These are phyloP conservation scores for Todus mexicanus DNA, from an alignment of 2,797 vertebrate genomes.

Conservation along the genomic window DNA sequence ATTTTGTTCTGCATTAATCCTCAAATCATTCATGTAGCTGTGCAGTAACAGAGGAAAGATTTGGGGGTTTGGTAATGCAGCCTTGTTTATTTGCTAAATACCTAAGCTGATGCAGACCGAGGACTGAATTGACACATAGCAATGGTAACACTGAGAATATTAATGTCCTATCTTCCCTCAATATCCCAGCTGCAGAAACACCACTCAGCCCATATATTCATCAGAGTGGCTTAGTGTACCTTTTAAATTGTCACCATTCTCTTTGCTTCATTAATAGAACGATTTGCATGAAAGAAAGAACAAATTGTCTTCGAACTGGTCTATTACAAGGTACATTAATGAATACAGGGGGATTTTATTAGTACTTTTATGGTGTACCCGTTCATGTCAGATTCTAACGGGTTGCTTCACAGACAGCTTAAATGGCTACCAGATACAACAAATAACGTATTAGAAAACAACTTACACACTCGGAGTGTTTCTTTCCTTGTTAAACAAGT, in stretches of 20 bases:
- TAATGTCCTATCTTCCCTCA: background rate
- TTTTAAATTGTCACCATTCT: constrained; percentile 56
- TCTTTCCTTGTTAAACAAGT: background rate
- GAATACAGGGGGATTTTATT: constrained; percentile 40
- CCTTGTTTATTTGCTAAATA: background rate
- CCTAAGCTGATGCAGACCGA: background rate
- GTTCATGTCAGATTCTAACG: background rate
- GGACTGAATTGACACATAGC: background rate
- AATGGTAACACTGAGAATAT: background rate
- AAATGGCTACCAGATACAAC: background rate
- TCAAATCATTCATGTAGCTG: background rate
- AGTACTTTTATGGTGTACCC: background rate
- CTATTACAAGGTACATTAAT: constrained; percentile 59
- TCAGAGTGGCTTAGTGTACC: constrained; percentile 41
- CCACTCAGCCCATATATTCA: constrained; percentile 24
- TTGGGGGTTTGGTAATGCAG: background rate
- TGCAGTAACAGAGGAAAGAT: background rate
- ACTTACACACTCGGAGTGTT: background rate
- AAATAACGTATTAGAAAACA: background rate
- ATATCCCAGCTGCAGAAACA: background rate
- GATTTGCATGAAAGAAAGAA: constrained; percentile 52
- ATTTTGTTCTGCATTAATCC: background rate
- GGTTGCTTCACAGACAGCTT: background rate
- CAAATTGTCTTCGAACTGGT: constrained; percentile 59
- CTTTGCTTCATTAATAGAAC: constrained; percentile 48